These are phyloP conservation scores for Capreolus pygargus DNA, from an alignment of 2,113 vertebrate genomes.

Conservation along the genomic window DNA sequence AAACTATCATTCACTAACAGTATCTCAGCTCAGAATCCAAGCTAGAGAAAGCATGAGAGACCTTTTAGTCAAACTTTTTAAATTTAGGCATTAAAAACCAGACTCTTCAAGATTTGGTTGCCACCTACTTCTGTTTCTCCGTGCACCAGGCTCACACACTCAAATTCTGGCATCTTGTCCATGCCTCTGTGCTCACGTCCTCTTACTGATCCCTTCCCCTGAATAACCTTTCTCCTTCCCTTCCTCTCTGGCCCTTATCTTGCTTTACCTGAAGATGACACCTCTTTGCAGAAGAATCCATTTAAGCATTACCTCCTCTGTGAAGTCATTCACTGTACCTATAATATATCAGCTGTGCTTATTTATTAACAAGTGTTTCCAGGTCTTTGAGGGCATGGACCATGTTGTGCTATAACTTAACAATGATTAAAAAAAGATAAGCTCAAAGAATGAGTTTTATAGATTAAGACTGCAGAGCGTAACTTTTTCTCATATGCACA, in stretches of 20 bases:
- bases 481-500: not conserved
- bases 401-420: not conserved
- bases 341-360: not conserved
- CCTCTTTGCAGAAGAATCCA: not conserved
- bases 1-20: conserved; percentile 41
- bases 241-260: not conserved
- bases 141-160: not conserved
- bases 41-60: not conserved
- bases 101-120: not conserved
- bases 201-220: not conserved
- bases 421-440: not conserved
- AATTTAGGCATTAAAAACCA: not conserved
- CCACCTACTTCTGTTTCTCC: not conserved
- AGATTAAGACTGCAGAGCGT: not conserved
- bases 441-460: not conserved
- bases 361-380: not conserved
- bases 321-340: not conserved
- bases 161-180: not conserved
- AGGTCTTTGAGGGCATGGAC: not conserved
- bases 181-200: no score
- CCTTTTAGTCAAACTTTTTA: not conserved
- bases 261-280: not conserved
- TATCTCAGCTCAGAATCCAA: not conserved
- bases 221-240: not conserved
- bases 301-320: not conserved